Evolutionary conservation across 2,888 invertebrate species (phyloP).

Genomic region (Anodontia alba): DNA sequence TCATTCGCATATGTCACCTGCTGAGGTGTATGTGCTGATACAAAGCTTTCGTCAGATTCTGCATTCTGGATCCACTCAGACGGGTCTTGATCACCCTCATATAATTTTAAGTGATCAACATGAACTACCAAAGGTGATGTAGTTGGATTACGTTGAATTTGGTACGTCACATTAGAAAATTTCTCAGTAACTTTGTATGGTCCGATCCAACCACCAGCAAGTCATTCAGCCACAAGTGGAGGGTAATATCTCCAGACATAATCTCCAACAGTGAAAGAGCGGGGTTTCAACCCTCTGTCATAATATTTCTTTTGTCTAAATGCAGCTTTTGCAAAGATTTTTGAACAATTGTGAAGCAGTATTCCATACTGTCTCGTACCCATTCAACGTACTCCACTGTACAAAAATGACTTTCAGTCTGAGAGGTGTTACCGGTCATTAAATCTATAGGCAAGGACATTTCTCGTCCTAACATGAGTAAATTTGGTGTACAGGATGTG

Average conservation of each 20-base stretch:
- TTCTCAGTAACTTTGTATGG: conserved; percentile 26
- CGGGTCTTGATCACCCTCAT: conserved; percentile 17
- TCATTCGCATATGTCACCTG: background rate
- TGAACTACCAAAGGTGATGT: conserved; percentile 2
- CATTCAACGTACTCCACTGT: background rate
- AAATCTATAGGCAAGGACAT: conserved; percentile 19
- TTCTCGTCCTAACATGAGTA: conserved; percentile 46
- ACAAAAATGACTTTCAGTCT: background rate
- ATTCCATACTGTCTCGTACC: background rate
- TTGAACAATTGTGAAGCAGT: background rate
- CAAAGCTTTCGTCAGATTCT: background rate
- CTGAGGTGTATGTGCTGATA: background rate
- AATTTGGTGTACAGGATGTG: conserved; percentile 42
- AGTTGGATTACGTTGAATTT: background rate
- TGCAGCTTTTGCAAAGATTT: conserved; percentile 10
- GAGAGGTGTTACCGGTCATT: conserved; percentile 21
- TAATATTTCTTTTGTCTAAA: conserved; percentile 25
- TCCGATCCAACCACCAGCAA: conserved; percentile 25
- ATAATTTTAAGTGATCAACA: conserved; percentile 39
- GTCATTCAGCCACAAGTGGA: conserved; percentile 9
- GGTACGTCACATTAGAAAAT: conserved; percentile 16
- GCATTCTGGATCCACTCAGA: background rate
- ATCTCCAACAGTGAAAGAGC: conserved; percentile 6
- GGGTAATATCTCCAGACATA: conserved; percentile 33
- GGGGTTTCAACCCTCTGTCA: conserved; percentile 23